Conservation (phyloP, 2,888 invertebrate genomes). For the Himalopsyche anomala region DNA sequence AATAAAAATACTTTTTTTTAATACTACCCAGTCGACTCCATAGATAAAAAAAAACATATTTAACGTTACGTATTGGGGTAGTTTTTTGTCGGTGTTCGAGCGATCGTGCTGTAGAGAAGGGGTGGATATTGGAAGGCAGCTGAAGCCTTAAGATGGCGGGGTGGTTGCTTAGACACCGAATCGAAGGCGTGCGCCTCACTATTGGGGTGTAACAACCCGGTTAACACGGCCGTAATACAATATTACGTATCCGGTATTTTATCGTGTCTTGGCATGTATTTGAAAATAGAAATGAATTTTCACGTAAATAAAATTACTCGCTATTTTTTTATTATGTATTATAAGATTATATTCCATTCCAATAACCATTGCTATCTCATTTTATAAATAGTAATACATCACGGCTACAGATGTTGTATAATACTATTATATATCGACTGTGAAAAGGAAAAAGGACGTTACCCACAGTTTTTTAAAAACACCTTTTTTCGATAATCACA, state of each 20-base stretch:
- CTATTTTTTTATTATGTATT: not conserved
- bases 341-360: not conserved
- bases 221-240: conserved; percentile 16
- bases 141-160: conserved; percentile 37
- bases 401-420: no score
- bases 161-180: conserved; percentile 47
- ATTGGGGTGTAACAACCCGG: conserved; percentile 34
- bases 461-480: no score
- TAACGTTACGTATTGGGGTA: conserved; percentile 7
- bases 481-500: no score
- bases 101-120: conserved; percentile 5
- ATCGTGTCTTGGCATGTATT: not conserved
- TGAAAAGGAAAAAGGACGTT: no score
- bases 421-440: no score
- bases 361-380: no score
- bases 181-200: conserved; percentile 46
- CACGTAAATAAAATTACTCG: not conserved
- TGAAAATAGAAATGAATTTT: not conserved
- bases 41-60: not conserved
- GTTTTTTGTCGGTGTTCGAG: conserved; percentile 18
- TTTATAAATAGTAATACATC: no score
- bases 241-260: conserved; percentile 30
- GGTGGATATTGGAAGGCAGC: not conserved
- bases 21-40: not conserved
- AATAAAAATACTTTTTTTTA: not conserved